Base-by-base conservation (phyloP, 1,140 invertebrate species). In the Euschistus heros region DNA sequence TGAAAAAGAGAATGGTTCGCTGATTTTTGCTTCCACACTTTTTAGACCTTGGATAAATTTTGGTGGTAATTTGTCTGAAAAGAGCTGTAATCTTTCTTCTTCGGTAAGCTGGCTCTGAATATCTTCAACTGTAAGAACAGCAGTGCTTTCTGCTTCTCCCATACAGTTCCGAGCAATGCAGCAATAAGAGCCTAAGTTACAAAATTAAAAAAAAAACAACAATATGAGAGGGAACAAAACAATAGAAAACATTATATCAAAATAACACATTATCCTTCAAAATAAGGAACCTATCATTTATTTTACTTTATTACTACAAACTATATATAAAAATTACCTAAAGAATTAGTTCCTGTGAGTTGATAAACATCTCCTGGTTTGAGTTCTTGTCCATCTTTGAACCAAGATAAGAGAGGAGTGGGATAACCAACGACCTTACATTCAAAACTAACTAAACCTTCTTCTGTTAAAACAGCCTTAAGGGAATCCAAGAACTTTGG, bases 351-450 rank as follows among this genome's bases (percentile, higher is more conserved):
- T 27, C 91, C 91, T 1, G 89, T 92, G 5, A 94, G 77, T 72
- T 94, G 90, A 75, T 94, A 94, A 18, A 94, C 90, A 76, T 94
- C 92, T 14, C 91, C 91, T 0, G 91, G 91, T 75, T 90, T 92
- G 20, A 94, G 76, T 75, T 94, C 91, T 71, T 91, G 86, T 0
- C 90, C 90, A 75, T 94, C 91, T 77, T 94, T 94, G 71, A 91
- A 93, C 91, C 91, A 93, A 71, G 84, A 83, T 0, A 94, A 76
- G 46, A 86, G 74, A 0, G 91, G 91, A 0, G 90, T 92, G 0
- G 91, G 91, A 70, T 91, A 92, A 0, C 91, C 91, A 8, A 93
- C 90, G 0, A 94, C 91, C 77, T 93, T 93, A 72, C 91, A 94
- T 73, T 94, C 91, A 71, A 94, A 94, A 0, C 90, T 93, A 3